A percentile compares a stretch with the other conserved stretches of the same genome.
Evolutionary conservation across 1,140 invertebrate genomes (phyloP).

Genomic region (Daktulosphaira vitifoliae): DNA sequence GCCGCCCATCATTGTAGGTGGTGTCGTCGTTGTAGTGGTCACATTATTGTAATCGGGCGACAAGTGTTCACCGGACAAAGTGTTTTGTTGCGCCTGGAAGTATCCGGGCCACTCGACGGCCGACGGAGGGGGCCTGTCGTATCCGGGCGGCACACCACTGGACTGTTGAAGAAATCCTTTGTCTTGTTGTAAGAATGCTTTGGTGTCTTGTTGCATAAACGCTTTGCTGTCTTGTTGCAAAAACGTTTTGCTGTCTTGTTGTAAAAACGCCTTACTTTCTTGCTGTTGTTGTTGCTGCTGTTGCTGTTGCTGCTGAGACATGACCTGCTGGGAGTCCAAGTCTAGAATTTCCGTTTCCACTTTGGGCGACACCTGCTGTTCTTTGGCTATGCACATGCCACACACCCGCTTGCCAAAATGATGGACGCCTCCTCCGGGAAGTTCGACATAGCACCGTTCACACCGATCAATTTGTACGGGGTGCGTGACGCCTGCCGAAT

Average conservation of each 20-base stretch:
- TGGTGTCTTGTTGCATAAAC: background rate
- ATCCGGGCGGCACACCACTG: constrained; percentile 5
- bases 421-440: background rate
- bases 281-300: constrained; percentile 16
- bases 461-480: constrained; percentile 8
- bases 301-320: constrained; percentile 10
- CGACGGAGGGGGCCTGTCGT: constrained; percentile 11
- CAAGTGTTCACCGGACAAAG: constrained; percentile 20
- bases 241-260: constrained; percentile 1
- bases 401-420: constrained; percentile 18
- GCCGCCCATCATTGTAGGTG: constrained; percentile 22
- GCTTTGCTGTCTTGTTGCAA: background rate
- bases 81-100: constrained; percentile 21
- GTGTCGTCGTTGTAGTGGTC: constrained; percentile 21
- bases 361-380: constrained; percentile 24
- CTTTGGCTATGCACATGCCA: constrained; percentile 23
- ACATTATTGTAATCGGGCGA: constrained; percentile 16
- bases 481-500: constrained; percentile 11
- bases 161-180: background rate
- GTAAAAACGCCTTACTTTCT: background rate
- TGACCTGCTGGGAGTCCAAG: constrained; percentile 25
- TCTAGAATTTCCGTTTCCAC: constrained; percentile 25
- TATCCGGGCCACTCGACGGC: constrained; percentile 26
- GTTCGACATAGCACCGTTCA: constrained; percentile 20
- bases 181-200: background rate